A percentile compares a stretch with the other conserved stretches of the same genome.
These are phyloP conservation scores for Psittacara wagleri DNA, from an alignment of 2,113 vertebrate genomes.

Conservation along the genomic window DNA sequence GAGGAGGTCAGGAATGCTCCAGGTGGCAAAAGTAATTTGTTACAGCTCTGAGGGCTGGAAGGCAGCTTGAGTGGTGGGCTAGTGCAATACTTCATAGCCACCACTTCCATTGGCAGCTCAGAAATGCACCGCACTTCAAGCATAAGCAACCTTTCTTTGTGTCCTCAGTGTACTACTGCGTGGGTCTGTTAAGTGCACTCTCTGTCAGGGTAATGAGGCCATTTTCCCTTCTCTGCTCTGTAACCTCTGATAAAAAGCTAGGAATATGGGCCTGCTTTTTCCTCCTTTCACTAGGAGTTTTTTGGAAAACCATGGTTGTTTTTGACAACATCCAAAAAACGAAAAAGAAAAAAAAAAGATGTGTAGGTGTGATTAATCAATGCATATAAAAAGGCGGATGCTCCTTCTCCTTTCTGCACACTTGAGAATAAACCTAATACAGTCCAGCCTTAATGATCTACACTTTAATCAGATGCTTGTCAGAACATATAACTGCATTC, in stretches of 20 bases:
- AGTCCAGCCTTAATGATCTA: background rate
- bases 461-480: background rate
- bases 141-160: background rate
- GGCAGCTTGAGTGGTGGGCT: background rate
- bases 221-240: conserved; percentile 11
- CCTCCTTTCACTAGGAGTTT: background rate
- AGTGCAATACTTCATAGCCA: background rate
- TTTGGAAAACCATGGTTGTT: background rate
- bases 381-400: background rate
- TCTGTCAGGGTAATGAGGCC: conserved; percentile 18
- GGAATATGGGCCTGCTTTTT: background rate
- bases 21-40: background rate
- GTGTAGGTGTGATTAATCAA: background rate
- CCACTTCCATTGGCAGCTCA: background rate
- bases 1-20: background rate
- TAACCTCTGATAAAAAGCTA: background rate
- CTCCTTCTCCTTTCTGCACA: background rate
- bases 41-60: background rate
- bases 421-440: background rate
- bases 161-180: background rate
- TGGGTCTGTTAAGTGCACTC: conserved; percentile 2
- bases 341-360: too few species aligned
- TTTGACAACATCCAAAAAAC: background rate
- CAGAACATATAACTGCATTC: background rate
- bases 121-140: background rate